Evolutionary conservation across 2,797 vertebrate genomes (phyloP).

Genomic region (Zalophus californianus): DNA sequence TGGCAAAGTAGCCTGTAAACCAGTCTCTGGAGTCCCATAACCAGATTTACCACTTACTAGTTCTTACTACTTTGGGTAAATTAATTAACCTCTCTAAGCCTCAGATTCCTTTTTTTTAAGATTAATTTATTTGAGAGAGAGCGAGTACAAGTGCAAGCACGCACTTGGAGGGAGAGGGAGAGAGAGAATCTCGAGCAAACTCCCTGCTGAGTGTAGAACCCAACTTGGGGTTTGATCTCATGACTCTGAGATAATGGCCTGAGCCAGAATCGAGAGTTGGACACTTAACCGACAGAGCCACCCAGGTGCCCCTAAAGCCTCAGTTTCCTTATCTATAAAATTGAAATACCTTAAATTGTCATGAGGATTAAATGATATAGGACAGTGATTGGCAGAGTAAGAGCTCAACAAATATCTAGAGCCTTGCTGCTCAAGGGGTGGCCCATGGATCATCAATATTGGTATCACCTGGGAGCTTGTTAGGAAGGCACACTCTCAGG

Average conservation of each 20-base stretch:
- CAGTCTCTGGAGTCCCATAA: not conserved
- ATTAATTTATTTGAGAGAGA: not conserved
- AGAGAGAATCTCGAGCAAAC: not conserved
- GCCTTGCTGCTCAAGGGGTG: not conserved
- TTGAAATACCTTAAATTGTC: conserved; percentile 35
- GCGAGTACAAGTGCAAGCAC: not conserved
- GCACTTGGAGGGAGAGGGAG: not conserved
- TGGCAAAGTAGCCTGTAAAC: conserved; percentile 17
- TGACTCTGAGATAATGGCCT: not conserved
- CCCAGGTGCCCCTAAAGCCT: not conserved
- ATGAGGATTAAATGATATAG: conserved; percentile 42
- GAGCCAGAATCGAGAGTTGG: not conserved
- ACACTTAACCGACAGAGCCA: not conserved
- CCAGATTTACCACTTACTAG: not conserved
- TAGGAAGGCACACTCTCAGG: not conserved
- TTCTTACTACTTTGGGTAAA: conserved; percentile 38
- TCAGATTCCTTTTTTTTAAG: conserved; percentile 46
- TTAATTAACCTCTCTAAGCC: conserved; percentile 55
- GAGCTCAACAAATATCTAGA: conserved; percentile 28
- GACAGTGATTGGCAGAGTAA: not conserved
- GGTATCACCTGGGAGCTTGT: not conserved
- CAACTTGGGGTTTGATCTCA: not conserved
- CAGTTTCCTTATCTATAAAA: conserved; percentile 54
- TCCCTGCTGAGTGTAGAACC: not conserved
- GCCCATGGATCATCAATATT: not conserved